Base-by-base conservation (phyloP, 2,888 invertebrate species). In the Pyrrhia umbra region DNA sequence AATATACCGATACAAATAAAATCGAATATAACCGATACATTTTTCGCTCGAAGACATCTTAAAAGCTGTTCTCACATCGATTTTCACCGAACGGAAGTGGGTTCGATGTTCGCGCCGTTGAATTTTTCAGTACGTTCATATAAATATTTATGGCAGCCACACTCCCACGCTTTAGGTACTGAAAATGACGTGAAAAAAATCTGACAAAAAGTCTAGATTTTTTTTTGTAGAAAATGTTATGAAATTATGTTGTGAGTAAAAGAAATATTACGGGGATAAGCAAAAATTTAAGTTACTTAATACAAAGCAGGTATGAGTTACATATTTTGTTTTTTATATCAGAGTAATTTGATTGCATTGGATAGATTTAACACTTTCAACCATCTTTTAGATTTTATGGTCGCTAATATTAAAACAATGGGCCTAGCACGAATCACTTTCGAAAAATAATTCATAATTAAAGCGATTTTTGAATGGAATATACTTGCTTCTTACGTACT, bases 61-160 rank as follows among this genome's bases (percentile, higher is more conserved):
- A 54, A 72, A 72, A 72, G 71, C 72, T 37, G 55, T 72, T 49
- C 20, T 42, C 45, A 15, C 69, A 67, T 76, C 71, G 76, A 74
- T 73, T 76, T 74, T 50, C 58, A 63, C 37, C 42, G 21, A 63
- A 60, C 62, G 74, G 64, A 76, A 74, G 52, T 47, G n/a, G 37
- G 62, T 76, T 71, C 68, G 61, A 69, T 65, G 57, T 50, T 58
- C 46, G 65, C 73, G 54, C 37, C 68, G 16, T 68, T 79, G 79
- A 79, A 76, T 76, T 74, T 79, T 74, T 79, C 77, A 79, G 71
- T 54, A 64, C 42, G 34, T 40, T 27, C 57, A 61, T 62, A 74
- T 74, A 74, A 74, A 74, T 74, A 74, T 74, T 61, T 74, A 74
- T 74, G 64, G 52, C 10, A 27, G 15, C 40, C 56, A 47, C 54